Base-by-base conservation (phyloP, 2,888 invertebrate genomes). In the Malthinus seriepunctatus region DNA sequence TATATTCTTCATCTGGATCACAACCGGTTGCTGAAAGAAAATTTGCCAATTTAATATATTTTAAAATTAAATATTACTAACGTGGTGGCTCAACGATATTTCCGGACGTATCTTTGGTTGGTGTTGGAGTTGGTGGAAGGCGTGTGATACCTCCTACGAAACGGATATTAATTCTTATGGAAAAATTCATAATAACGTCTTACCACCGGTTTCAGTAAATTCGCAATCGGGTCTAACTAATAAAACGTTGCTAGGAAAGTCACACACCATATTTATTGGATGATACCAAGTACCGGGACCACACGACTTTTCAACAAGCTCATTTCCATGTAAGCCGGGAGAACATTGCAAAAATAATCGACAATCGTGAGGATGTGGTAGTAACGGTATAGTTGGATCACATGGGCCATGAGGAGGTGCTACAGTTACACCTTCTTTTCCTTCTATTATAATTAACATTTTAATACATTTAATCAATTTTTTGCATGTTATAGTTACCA, bases 291-390 rank as follows among this genome's bases (percentile, higher is more conserved):
- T 86, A 10, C 79, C 80, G 0, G 81, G 78, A 0, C 84, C 86
- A 67, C 91, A 91, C 1, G 81, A 79, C 78, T 89, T 89, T 66
- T 86, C 83, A 5, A 88, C 85, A 23, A 73, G 67, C 59, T 73
- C 62, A 32, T 74, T 70, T 6, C 66, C 67, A 42, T 63, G 34
- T 1, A 64, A 58, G 23, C 77, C 78, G 0, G 84, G 84, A 0
- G 80, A 78, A 61, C 91, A 91, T 56, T 90, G 88, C 71, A 87
- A 84, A 78, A 89, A 92, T 71, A 84, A 80, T 65, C 81, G 80
- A 71, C 91, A 92, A 75, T 90, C 85, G 0, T 77, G 81, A 0
- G 85, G 84, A 75, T 87, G 87, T 9, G 84, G 82, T 69, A 82
- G 80, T 72, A 84, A 83, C 0, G 87, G 86, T 9, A 80, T 79